Conservation (phyloP, 2,888 invertebrate species). For the Imbricaverruca yamaguchii region DNA sequence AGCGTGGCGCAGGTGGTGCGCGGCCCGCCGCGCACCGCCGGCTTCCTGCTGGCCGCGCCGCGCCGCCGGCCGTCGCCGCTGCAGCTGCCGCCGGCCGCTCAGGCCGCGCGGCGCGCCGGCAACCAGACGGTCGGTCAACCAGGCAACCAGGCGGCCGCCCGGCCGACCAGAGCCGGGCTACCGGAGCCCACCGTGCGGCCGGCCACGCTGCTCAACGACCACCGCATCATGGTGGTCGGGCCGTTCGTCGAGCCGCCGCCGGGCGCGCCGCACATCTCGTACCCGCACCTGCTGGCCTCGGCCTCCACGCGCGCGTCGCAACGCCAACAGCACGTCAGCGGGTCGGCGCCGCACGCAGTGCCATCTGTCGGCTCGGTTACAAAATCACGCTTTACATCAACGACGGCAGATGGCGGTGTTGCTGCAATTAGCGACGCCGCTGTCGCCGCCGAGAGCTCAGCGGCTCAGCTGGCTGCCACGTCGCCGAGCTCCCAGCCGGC, state of each 20-base stretch:
- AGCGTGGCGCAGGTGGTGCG: background rate
- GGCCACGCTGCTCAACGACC: background rate
- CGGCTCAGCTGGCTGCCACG: background rate
- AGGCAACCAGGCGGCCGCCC: background rate
- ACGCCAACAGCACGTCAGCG: background rate
- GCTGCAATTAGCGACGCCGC: background rate
- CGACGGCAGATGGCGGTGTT: background rate
- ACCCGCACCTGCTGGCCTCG: background rate
- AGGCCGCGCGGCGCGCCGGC: background rate
- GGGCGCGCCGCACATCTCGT: background rate
- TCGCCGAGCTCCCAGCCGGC: background rate
- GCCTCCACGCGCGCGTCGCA: background rate
- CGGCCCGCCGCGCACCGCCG: background rate
- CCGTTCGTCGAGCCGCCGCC: background rate
- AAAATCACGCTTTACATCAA: background rate
- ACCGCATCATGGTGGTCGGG: constrained; percentile 3
- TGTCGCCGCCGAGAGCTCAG: background rate
- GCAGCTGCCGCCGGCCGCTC: background rate
- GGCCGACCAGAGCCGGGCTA: background rate
- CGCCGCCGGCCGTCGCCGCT: background rate
- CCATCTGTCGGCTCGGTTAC: background rate
- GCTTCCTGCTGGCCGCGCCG: background rate
- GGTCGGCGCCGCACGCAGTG: background rate
- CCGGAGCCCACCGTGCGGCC: background rate
- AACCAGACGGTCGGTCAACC: background rate